Conservation (phyloP, 2,113 vertebrate species). For the Glaucidium brasilianum region DNA sequence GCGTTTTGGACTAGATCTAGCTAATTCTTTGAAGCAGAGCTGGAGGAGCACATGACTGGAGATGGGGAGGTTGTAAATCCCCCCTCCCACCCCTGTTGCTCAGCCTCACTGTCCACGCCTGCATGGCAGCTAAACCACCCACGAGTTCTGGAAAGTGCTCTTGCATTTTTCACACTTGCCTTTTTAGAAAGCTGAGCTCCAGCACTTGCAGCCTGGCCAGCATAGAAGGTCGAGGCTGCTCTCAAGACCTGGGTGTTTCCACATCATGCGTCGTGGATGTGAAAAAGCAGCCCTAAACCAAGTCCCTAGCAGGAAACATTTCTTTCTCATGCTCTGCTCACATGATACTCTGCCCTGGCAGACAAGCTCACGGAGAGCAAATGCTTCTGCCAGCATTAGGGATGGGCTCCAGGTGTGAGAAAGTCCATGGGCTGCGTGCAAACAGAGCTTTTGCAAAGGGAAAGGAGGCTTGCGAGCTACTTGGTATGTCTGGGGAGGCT, state of each 20-base stretch:
- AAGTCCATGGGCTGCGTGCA: not conserved
- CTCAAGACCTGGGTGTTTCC: not conserved
- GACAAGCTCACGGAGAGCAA: not conserved
- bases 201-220: not conserved
- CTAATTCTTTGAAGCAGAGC: not conserved
- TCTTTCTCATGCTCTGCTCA: not conserved
- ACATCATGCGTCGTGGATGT: not conserved
- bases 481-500: not conserved
- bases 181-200: not conserved
- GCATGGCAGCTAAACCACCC: not conserved
- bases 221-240: not conserved
- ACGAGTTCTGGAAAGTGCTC: not conserved
- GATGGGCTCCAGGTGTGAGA: not conserved
- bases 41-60: not conserved
- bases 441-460: fast-evolving
- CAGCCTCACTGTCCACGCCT: fast-evolving
- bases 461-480: not conserved
- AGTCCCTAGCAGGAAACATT: not conserved
- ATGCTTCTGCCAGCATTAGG: not conserved
- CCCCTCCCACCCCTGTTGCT: fast-evolving
- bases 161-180: not conserved
- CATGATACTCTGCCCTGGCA: not conserved
- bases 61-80: not conserved
- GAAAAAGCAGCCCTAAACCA: not conserved
- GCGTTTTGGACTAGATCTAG: not conserved